Evolutionary conservation across 1,140 invertebrate species (phyloP), one percentile per base, ranked within the genome.

Genomic region (Sarcophaga bullata): DNA sequence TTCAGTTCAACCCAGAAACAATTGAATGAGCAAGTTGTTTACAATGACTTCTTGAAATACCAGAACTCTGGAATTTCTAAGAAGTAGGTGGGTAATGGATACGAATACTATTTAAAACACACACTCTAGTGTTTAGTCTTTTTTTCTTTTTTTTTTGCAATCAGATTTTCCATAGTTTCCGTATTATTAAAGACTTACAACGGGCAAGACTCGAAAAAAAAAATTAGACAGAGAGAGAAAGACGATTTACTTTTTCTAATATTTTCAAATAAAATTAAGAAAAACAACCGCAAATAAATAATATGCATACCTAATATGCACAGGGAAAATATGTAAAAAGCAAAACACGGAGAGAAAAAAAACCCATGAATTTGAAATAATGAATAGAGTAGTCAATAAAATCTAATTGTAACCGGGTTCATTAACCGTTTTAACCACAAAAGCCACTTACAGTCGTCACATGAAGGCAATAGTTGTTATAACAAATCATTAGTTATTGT

Each of bases 351-450:
- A n/a, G n/a, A 13, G 8, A 10, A 52, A 6, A 10, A 10, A 10
- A 10, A 9, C 8, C 13, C 13, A 10, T 13, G 8, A 52, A 10
- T 9, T 52, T 13, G 50, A 52, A 10, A 10, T 52, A 13, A 52
- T 52, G 13, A 10, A 52, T 52, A 10, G 50, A 52, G 13, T 10
- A 19, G 19, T 46, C 19, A 52, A 78, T 50, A n/a, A 50, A 52
- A 48, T 78, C 75, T 78, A 78, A 78, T 78, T 78, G 75, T 78
- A 78, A 78, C 75, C 75, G 75, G 75, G 75, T 78, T 78, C 75
- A 78, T 78, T 78, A 78, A 50, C 75, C 75, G 75, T 78, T 50
- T 78, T 50, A 78, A 78, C 75, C 75, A 78, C 75, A 78, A 78
- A 19, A 68, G 17, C 62, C 62, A 68, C 17, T 19, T 37, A 37